A percentile compares a stretch with the other conserved stretches of the same genome.
phyloP scores from a whole-genome alignment of 2,113 vertebrate species.

The Sinocyclocheilus maitianheensis region DNA sequence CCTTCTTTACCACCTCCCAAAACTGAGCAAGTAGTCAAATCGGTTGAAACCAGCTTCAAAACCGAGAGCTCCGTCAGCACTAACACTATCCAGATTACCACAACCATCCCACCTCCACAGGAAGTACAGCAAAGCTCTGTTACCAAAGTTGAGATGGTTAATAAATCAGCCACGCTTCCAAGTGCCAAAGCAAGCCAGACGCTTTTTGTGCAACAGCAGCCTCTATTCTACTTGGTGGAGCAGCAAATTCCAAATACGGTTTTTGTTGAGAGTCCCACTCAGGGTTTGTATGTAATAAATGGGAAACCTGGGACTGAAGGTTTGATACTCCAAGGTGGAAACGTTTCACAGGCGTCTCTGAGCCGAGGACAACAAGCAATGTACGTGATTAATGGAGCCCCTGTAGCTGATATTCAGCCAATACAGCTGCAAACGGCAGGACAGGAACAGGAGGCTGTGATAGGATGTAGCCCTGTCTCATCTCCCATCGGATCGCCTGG shows the following conservation, averaged over 20 bases:
- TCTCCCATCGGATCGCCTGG: too few relatives aligned
- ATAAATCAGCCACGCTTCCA: slow-evolving; percentile 19
- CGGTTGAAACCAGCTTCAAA: slow-evolving; percentile 43
- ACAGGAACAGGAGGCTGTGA: too few relatives aligned
- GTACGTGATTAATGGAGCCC: too few relatives aligned
- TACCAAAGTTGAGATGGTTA: slow-evolving; percentile 35
- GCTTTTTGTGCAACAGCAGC: slow-evolving; percentile 67
- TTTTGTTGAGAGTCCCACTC: too few relatives aligned
- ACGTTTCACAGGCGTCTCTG: too few relatives aligned
- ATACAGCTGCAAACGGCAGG: too few relatives aligned
- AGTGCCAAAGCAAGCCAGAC: slow-evolving; percentile 54
- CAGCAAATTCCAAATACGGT: slow-evolving; percentile 28
- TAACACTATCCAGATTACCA: slow-evolving; percentile 44
- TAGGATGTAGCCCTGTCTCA: too few relatives aligned
- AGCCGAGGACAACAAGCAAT: too few relatives aligned
- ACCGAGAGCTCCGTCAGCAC: slow-evolving; percentile 53
- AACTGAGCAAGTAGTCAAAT: slow-evolving; percentile 37
- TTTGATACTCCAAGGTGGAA: too few relatives aligned
- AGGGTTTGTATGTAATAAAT: too few relatives aligned
- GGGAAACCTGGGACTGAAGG: too few relatives aligned
- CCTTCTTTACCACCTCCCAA: slow-evolving; percentile 38
- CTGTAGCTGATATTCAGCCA: too few relatives aligned
- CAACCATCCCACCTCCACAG: slow-evolving; percentile 43
- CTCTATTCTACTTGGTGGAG: slow-evolving; percentile 69
- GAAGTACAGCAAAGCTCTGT: slow-evolving; percentile 35